phyloP scores from a whole-genome alignment of 2,888 invertebrate genomes.

The Apoda limacodes region DNA sequence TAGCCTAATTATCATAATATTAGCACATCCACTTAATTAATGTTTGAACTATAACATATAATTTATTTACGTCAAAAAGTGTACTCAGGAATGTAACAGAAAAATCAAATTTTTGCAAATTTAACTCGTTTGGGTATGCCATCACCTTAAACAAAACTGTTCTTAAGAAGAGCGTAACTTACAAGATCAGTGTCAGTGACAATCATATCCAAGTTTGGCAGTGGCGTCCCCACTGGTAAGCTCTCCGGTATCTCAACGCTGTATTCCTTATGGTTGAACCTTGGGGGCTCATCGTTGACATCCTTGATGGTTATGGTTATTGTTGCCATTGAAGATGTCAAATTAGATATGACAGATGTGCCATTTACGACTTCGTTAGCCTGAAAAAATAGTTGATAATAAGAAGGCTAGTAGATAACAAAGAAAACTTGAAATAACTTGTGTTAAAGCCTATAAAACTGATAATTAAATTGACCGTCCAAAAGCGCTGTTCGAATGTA shows the following conservation, averaged over 20 bases:
- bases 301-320: conserved; percentile 88
- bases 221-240: conserved; percentile 81
- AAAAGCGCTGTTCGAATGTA: too few species aligned
- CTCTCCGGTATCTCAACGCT: conserved; percentile 85
- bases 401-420: background rate
- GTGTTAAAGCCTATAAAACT: too few species aligned
- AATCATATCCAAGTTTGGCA: conserved; percentile 86
- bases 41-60: too few species aligned
- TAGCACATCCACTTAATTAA: too few species aligned
- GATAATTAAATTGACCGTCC: too few species aligned
- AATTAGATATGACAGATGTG: conserved; percentile 73
- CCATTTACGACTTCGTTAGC: conserved; percentile 85
- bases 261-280: conserved; percentile 86
- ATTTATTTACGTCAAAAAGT: too few species aligned
- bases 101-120: too few species aligned
- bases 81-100: too few species aligned
- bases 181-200: conserved; percentile 90
- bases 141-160: too few species aligned
- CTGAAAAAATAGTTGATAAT: conserved; percentile 34
- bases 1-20: too few species aligned
- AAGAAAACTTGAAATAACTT: background rate
- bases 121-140: too few species aligned
- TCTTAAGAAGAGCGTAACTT: too few species aligned
- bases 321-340: conserved; percentile 77
- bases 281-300: conserved; percentile 90